phyloP scores from a whole-genome alignment of 2,888 invertebrate species.

The Acrobasis consociella region DNA sequence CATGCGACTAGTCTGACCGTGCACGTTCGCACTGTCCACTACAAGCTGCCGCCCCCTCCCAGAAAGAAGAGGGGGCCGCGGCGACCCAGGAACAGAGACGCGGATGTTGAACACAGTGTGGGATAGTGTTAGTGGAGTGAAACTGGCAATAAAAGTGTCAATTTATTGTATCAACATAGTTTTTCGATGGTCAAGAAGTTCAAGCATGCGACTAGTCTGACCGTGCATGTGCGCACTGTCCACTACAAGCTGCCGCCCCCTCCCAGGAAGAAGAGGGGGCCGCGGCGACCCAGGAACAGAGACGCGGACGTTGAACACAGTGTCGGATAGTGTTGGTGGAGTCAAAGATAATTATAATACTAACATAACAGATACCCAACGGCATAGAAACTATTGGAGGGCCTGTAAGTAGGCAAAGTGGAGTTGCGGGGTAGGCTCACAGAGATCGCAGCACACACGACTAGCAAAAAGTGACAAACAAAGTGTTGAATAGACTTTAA shows the following conservation, averaged over 20 bases:
- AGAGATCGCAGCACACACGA: too few relatives aligned
- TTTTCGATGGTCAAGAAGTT: too few relatives aligned
- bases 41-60: constrained; percentile 32
- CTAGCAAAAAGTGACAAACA: too few relatives aligned
- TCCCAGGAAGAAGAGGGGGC: background rate
- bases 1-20: constrained; percentile 32
- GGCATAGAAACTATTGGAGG: too few relatives aligned
- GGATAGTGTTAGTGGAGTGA: background rate
- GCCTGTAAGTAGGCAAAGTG: too few relatives aligned
- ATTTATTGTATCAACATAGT: too few relatives aligned
- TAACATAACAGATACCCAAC: too few relatives aligned
- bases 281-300: background rate
- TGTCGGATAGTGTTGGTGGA: too few relatives aligned
- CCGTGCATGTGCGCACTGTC: background rate
- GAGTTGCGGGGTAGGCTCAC: too few relatives aligned
- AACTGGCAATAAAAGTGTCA: background rate
- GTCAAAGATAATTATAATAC: too few relatives aligned
- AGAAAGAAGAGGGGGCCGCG: constrained; percentile 20
- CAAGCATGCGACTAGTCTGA: background rate
- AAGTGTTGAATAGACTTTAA: too few relatives aligned
- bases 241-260: background rate
- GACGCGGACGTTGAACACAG: too few relatives aligned
- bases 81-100: background rate
- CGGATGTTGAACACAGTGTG: background rate
- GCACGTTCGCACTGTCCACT: constrained; percentile 33